Evolutionary conservation across 2,113 vertebrate genomes (phyloP), one percentile per base, ranked within the genome.

Genomic region (Calidris pugnax): DNA sequence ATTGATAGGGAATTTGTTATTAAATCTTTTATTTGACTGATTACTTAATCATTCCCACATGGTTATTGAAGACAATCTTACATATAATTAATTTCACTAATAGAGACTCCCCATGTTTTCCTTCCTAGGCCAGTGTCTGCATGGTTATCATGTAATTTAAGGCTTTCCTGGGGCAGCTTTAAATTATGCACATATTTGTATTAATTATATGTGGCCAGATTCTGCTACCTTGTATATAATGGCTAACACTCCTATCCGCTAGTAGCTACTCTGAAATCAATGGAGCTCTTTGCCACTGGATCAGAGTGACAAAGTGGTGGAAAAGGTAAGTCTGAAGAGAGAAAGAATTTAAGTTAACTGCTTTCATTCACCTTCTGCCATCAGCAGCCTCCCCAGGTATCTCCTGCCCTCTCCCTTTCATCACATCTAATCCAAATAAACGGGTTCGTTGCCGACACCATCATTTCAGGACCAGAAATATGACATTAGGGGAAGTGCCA

Each of bases 81-180:
- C 90, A 96, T 97, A 96, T 97, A 97, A 97, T 97, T 97, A 97
- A 97, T 96, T 97, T 97, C 96, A 89, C 81, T 97, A 96, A 97
- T 96, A 95, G 94, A 97, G 86, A 90, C 94, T 97, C 95, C 87
- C 94, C 91, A 95, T 97, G 95, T 96, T 96, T 97, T 96, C 88
- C 55, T 97, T 97, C 94, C 94, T 94, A 77, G 94, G 90, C 93
- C 93, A 93, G 50, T 51, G 69, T 85, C 90, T 97, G 96, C 95
- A 95, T 82, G 94, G 96, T 97, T 98, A 97, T 92, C 87, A 55
- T 94, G 92, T 97, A 97, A 98, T 97, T 97, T 95, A 97, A 96
- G 93, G 72, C 77, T 97, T 91, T 98, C 96, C 91, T 96, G 95
- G 96, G 94, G 94, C 95, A 96, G 87, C 94, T 95, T 95, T 95